Evolutionary conservation across 2,113 vertebrate genomes (phyloP), one percentile per base, ranked within the genome.

Genomic region (Symphodus melops): DNA sequence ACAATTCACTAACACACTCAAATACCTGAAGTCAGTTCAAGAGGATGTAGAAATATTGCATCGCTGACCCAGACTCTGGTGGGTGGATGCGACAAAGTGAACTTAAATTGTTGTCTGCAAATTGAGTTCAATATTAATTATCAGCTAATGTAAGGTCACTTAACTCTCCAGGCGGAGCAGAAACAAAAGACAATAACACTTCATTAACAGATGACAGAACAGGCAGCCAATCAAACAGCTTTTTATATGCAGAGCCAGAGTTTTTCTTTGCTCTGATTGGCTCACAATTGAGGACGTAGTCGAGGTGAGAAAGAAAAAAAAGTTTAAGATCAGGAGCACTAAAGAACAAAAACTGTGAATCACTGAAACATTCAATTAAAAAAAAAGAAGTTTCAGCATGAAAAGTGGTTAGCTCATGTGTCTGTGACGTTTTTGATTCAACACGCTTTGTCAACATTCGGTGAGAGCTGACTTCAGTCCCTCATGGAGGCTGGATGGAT

Each of bases 341-440:
- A 20, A 3, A 66, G 56, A 36, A 16, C 56, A 61, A 33, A 74
- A 44, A 73, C 65, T 65, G 11, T 2, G 48, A 74, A 49, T 63
- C 53, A 76, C 58, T 12, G 53, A 68, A 20, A 54, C 68, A 61
- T 83, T 75, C 12, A 64, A 67, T 72, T 3, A 13, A 72, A 28
- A 20, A 13, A 44, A 10, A n/a, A n/a, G n/a, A n/a, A 21, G 13
- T 65, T 53, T 33, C 41, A 28, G 21, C 20, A 19, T 2, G 5
- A 65, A 41, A 39, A 64, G 55, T 39, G 44, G 33, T 4, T 21
- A 55, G 42, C 25, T 7, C 5, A 23, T 33, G 52, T n/a, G n/a
- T 53, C 56, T 46, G 48, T 76, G 63, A 76, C 53, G 48, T 52
- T 52, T 76, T 82, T 64, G 75, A 87, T 87, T 79, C 37, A 37